Percentiles rank a stretch among this genome's conserved stretches.
Conservation (phyloP, 2,113 vertebrate genomes). For the Diglossa brunneiventris region DNA sequence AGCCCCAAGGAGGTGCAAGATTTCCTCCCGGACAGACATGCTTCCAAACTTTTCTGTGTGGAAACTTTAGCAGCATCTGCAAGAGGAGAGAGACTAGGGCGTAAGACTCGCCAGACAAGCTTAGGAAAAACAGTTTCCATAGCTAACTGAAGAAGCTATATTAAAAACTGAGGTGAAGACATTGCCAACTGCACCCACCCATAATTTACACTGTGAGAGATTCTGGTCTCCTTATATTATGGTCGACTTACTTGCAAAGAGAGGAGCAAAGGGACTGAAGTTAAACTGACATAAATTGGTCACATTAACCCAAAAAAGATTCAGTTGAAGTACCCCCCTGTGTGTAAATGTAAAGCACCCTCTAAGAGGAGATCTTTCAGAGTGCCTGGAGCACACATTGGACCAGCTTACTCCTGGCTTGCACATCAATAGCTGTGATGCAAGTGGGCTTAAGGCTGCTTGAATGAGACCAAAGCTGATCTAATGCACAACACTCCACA, state of each 20-base stretch:
- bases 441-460: background rate
- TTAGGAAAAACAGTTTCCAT: constrained; percentile 38
- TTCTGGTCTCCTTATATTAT: background rate
- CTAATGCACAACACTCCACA: background rate
- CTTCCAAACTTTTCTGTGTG: constrained; percentile 50
- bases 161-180: constrained; percentile 6
- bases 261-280: background rate
- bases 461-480: background rate
- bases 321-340: accelerated
- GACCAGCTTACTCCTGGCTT: background rate
- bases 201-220: background rate
- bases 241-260: background rate
- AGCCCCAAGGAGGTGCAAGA: constrained; percentile 50
- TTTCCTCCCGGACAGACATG: background rate
- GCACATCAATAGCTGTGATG: background rate
- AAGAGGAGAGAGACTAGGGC: background rate
- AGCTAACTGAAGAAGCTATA: constrained; percentile 16
- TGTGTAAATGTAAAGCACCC: background rate
- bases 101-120: constrained; percentile 18
- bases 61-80: constrained; percentile 41
- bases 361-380: background rate
- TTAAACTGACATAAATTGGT: background rate
- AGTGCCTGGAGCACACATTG: background rate
- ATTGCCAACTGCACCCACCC: background rate
- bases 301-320: background rate